Conservation (phyloP, 2,113 vertebrate species). For the Edolisoma coerulescens region DNA sequence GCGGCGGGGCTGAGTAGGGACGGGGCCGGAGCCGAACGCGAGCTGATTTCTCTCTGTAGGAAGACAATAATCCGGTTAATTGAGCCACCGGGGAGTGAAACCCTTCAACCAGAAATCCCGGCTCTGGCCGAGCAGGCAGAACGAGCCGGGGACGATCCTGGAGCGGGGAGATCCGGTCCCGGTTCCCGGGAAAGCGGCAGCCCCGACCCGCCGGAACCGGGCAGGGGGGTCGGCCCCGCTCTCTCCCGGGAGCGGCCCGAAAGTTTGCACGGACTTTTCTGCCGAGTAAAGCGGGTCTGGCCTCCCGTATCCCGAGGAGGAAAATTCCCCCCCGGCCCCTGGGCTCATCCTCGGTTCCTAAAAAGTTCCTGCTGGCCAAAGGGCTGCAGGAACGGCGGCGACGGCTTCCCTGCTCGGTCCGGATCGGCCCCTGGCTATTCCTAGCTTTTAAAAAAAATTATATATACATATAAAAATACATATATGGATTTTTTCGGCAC, state of each 20-base stretch:
- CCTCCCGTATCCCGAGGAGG: no score
- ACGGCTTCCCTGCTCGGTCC: not conserved
- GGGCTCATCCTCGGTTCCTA: not conserved
- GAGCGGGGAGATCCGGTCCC: not conserved
- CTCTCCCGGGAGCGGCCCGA: not conserved
- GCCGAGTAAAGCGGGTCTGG: not conserved
- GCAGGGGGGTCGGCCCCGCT: not conserved
- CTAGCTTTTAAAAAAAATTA: not conserved
- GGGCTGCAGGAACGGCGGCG: not conserved
- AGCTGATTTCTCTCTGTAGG: constrained; percentile 82
- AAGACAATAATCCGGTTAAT: constrained; percentile 98
- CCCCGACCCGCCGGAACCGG: not conserved
- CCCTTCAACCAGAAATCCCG: constrained; percentile 77
- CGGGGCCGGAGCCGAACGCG: constrained; percentile 67
- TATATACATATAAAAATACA: no score
- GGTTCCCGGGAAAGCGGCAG: not conserved
- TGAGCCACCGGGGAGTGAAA: constrained; percentile 89
- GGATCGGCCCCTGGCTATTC: no score
- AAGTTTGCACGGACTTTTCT: not conserved
- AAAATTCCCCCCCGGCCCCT: fast-evolving
- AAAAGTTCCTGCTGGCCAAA: not conserved
- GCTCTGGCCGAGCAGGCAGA: constrained; percentile 24
- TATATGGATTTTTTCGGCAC: fast-evolving
- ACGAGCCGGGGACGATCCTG: not conserved
- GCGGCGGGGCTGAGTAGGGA: constrained; percentile 17